These are phyloP conservation scores for Cyrtodaria siliqua DNA, from an alignment of 2,888 invertebrate species.

Conservation along the genomic window DNA sequence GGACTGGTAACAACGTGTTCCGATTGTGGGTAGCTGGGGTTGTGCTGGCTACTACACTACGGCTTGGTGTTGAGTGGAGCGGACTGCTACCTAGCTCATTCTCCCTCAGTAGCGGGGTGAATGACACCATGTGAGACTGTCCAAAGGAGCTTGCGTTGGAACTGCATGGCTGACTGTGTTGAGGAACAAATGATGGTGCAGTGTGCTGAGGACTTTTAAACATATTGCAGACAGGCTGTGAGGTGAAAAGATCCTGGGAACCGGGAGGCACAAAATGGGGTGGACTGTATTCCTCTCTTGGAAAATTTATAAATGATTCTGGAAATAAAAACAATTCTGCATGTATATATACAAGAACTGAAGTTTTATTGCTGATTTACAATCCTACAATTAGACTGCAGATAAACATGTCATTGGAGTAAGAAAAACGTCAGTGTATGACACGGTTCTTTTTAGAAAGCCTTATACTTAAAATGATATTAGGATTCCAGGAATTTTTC, in stretches of 20 bases:
- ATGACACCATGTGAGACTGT: background rate
- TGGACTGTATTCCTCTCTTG: too few species aligned
- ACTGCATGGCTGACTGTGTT: conserved; percentile 11
- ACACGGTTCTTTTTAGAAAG: too few species aligned
- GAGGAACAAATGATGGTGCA: too few species aligned
- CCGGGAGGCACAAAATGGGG: background rate
- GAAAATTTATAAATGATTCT: too few species aligned
- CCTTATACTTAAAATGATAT: too few species aligned
- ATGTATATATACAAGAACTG: too few species aligned
- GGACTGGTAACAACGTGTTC: conserved; percentile 18
- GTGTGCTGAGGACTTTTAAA: background rate
- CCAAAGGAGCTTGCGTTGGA: background rate
- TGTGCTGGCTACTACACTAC: background rate
- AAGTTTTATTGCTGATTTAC: too few species aligned
- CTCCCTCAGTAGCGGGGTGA: conserved; percentile 28
- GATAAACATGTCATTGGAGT: too few species aligned
- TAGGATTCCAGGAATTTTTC: too few species aligned
- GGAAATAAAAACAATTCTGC: too few species aligned
- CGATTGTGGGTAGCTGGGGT: background rate
- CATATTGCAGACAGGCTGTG: background rate
- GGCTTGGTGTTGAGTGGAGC: conserved; percentile 16
- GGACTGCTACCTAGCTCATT: conserved; percentile 36
- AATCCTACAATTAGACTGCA: too few species aligned
- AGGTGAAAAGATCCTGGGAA: conserved; percentile 5
- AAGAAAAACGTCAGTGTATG: too few species aligned